Evolutionary conservation across 2,113 vertebrate species (phyloP), one percentile per base, ranked within the genome.

Genomic region (Atractosteus spatula): DNA sequence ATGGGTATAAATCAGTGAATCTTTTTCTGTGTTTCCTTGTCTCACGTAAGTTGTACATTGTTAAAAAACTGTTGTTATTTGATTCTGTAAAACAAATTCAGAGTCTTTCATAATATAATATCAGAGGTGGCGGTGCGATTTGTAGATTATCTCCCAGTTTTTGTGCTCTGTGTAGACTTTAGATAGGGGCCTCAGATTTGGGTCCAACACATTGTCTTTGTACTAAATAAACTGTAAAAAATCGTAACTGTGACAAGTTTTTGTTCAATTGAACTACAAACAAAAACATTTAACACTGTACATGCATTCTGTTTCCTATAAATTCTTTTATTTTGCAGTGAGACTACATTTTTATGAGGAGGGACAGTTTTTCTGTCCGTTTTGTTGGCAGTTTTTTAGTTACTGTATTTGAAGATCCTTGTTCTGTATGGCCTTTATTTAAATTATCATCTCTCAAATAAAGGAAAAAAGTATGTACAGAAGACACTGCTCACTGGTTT

Each of bases 261-360:
- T 54, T 62, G 55, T 61, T 41, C 67, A 54, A 41, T 67, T 66
- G 13, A 16, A 66, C 2, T 59, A 68, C 43, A 61, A n/a, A 29
- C 42, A 43, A 64, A 54, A 76, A 80, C 78, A 54, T 86, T 81
- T 82, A 79, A 88, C 85, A 89, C 87, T 89, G 87, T 84, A 82
- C 70, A 78, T 84, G 71, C 66, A 74, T 70, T 41, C 67, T 12
- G 68, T 72, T 82, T 78, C 75, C 57, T 71, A 61, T 54, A 78
- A 74, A 51, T 77, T 51, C 47, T 51, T 77, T 74, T 74, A 66
- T 69, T 62, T 76, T 29, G 29, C 29, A 29, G 29, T 29, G 29
- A 29, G 66, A 79, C 73, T 61, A 81, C 7, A 72, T 71, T 76
- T 71, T 80, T 14, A 71, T 16, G 68, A 68, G 73, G 66, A 44